Evolutionary conservation across 2,113 vertebrate species (phyloP), one percentile per base, ranked within the genome.

Genomic region (Syngnathus typhle): DNA sequence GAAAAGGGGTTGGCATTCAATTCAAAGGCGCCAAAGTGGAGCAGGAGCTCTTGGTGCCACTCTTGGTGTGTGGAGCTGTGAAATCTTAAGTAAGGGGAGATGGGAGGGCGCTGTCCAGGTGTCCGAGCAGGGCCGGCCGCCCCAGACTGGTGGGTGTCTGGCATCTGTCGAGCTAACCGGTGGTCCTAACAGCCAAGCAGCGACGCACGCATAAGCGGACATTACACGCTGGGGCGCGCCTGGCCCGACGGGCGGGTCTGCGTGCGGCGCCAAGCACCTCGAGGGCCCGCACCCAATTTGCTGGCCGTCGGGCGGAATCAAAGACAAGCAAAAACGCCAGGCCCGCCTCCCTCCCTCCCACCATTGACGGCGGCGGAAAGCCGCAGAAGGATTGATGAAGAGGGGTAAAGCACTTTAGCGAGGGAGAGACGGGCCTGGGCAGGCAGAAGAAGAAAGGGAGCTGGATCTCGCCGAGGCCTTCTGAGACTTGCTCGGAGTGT

Each of bases 261-360:
- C 27, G 2, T 32, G 27, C 27, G 27, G 27, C 27, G 27, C 27
- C 27, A 32, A 32, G 27, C 27, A 90, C 90, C 90, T 92, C 90
- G 89, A 90, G 88, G 89, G 85, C 89, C 89, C 82, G 88, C 85
- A 73, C 89, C 85, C 84, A 88, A 92, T 93, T 93, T 92, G 18
- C 76, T 87, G 90, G 86, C 85, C 91, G 92, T 92, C 90, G 73
- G 76, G 76, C 27, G 88, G 89, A 92, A 92, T 92, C 89, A 92
- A 90, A 93, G 89, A 85, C 88, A 91, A 92, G 91, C 90, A 90
- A 80, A 84, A 89, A 90, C 78, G 75, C 73, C 39, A 55, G 79
- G 68, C 18, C 80, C 81, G 61, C 70, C 68, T 49, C 23, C 67
- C 27, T 32, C 71, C 78, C 77, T 87, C 79, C 79, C 80, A 77